A percentile compares a stretch with the other conserved stretches of the same genome.
These are phyloP conservation scores for Nasonia giraulti DNA, from an alignment of 1,140 invertebrate species.

Conservation along the genomic window DNA sequence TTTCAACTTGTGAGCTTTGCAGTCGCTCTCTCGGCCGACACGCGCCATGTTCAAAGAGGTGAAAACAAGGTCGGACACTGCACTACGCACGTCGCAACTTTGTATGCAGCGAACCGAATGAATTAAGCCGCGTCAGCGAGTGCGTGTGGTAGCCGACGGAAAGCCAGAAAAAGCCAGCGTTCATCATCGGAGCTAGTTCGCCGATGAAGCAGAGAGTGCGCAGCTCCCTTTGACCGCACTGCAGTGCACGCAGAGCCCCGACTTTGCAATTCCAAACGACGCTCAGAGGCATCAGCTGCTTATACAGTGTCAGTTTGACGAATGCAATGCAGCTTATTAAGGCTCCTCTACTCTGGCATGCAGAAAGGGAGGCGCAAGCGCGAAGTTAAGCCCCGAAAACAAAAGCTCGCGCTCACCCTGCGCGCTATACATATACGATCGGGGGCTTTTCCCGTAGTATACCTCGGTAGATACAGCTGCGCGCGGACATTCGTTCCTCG, in stretches of 20 bases:
- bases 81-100: too few species aligned
- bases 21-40: too few species aligned
- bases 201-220: neutral
- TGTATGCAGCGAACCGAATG: neutral
- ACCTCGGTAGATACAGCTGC: too few species aligned
- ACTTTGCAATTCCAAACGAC: slow-evolving; percentile 18
- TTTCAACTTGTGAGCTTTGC: neutral
- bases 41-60: neutral
- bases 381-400: neutral
- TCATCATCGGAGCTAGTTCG: neutral
- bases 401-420: neutral
- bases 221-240: neutral
- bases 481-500: neutral
- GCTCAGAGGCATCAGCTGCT: neutral
- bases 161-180: neutral
- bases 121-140: neutral
- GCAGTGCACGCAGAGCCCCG: neutral
- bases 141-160: neutral
- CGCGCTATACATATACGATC: too few species aligned
- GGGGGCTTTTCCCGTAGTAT: too few species aligned
- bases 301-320: neutral
- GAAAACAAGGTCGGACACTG: neutral
- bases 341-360: neutral
- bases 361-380: neutral
- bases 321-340: slow-evolving; percentile 31